Base-by-base conservation (phyloP, 30 jellyfish, hydroid and myxozoan genomes). In the Turritopsis dohrnii region DNA sequence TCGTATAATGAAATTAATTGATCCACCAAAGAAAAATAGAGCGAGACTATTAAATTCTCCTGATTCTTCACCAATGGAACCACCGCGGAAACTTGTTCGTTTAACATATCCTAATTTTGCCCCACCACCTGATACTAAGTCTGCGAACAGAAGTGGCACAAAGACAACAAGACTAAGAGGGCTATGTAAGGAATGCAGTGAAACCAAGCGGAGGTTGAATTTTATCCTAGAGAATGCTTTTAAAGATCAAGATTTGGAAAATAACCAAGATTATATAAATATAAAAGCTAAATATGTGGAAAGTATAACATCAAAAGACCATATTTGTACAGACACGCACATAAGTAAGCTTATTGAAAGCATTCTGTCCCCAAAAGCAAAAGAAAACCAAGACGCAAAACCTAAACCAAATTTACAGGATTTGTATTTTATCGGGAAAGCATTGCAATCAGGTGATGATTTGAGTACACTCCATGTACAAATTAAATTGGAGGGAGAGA, bases 1-100 rank as follows among this genome's bases (percentile, higher is more conserved):
- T 53, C 87, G 87, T 52, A 80, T 80, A 28, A 80, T 80, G 87
- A 53, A 80, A 80, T 29, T 80, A 22, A n/a, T 80, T 31, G 87
- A 80, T 21, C 52, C 76, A 23, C 87, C 87, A 23, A 80, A 80
- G 54, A 76, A 76, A 76, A 65, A 26, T n/a, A 27, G 77, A 41
- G 29, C 52, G 21, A 53, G 80, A 53, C 53, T 80, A 0, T 21
- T 23, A 16, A 53, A 54, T 65, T 23, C 52, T 54, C 52, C 25
- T 22, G 76, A 28, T 52, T 7, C 53, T 25, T 23, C 81, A 52
- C 52, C 21, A 22, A 31, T 31, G 7, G 87, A 80, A 52, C 26
- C 60, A 22, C 87, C 87, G 8, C 52, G 83, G 4, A 80, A 80
- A 65, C 79, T 52, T 16, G 87, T 80, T 18, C 31, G 87, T 31